Evolutionary conservation across 2,888 invertebrate genomes (phyloP), one percentile per base, ranked within the genome.

Genomic region (Luperina nickerlii): DNA sequence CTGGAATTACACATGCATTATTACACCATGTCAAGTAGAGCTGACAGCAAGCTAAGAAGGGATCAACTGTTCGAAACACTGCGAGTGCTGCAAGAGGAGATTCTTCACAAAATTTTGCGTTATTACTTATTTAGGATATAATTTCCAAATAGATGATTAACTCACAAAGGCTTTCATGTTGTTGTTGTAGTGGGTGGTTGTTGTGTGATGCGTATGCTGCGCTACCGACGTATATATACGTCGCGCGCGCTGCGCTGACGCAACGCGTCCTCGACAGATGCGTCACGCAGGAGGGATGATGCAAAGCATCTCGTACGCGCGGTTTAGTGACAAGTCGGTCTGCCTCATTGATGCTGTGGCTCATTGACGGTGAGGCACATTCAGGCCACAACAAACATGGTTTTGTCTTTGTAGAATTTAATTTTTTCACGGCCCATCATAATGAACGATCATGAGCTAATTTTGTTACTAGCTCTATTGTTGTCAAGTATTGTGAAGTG

Each of bases 131-230:
- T 18, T 18, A 32, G n/a, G 32, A 65, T n/a, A 76, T 13, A 51
- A 18, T 7, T 27, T 38, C 9, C 13, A 45, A 48, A 66, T 69
- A 63, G 4, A 32, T 63, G 20, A 24, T 57, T 54, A 68, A 88
- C 88, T 88, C 66, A 88, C 88, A 32, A 87, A 87, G 68, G 83
- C 70, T 80, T 79, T 88, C 88, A 88, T 88, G 87, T 87, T 86
- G 86, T 67, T 54, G 79, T 69, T 32, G 75, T 75, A 65, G 76
- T 69, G 74, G 71, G 42, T 67, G 63, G 66, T 71, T 57, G 82
- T 66, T 48, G 63, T 76, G 65, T 86, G 86, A 70, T 85, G 68
- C 13, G 24, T 70, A 45, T 54, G 69, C 9, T 38, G 62, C 42
- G 66, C 74, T 7, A 38, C 18, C 42, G 6, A 24, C 20, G 20